Evolutionary conservation across 2,797 vertebrate genomes (phyloP).

Genomic region (Lacerta bilineata): DNA sequence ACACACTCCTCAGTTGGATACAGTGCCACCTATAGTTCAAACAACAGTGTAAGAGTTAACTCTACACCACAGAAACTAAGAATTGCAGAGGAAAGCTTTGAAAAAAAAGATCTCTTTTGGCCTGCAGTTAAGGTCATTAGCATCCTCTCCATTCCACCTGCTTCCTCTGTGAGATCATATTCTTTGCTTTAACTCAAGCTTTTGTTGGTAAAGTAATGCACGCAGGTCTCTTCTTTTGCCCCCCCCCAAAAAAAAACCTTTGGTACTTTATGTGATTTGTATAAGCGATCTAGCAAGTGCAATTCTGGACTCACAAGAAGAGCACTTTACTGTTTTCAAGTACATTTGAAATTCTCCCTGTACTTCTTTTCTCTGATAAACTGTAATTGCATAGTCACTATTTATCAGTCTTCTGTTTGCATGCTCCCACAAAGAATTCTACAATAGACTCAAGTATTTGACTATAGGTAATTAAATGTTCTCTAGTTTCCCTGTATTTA

Average conservation of each 20-base stretch:
- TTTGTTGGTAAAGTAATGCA: too few relatives aligned
- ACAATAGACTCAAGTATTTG: not conserved
- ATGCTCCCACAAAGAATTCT: not conserved
- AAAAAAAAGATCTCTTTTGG: not conserved
- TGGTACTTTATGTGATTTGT: not conserved
- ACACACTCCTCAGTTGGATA: too few relatives aligned
- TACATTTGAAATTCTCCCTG: constrained; percentile 25
- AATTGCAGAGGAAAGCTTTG: not conserved
- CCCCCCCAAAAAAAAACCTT: not conserved
- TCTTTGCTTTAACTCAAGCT: not conserved
- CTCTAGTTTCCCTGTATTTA: not conserved
- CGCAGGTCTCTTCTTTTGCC: not conserved
- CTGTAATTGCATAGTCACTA: not conserved
- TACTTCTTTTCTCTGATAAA: constrained; percentile 4
- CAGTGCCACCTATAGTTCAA: too few relatives aligned
- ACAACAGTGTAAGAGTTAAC: too few relatives aligned
- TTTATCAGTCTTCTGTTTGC: not conserved
- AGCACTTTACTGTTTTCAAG: constrained; percentile 20
- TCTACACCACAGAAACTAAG: not conserved
- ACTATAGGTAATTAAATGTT: not conserved
- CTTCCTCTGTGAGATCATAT: not conserved
- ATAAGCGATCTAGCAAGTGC: not conserved
- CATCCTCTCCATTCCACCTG: not conserved
- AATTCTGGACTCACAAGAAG: not conserved
- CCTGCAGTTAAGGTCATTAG: not conserved